A percentile compares a stretch with the other conserved stretches of the same genome.
These are phyloP conservation scores for Lithophane socia DNA, from an alignment of 2,888 invertebrate genomes.

Conservation along the genomic window DNA sequence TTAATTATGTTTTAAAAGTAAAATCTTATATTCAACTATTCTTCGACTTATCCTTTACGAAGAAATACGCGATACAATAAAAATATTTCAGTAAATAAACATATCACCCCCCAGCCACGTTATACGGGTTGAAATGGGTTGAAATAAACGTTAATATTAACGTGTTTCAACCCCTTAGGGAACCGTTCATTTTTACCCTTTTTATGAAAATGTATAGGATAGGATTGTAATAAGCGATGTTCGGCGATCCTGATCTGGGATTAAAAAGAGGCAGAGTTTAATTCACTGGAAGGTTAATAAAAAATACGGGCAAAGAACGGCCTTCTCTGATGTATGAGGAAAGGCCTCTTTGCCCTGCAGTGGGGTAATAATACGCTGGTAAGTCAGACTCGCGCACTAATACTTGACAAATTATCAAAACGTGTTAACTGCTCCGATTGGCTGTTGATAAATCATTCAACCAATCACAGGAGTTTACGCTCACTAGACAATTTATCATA, in stretches of 20 bases:
- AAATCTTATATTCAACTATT: not conserved
- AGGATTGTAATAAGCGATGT: constrained; percentile 32
- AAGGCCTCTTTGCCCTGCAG: not conserved
- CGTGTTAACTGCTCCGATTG: not conserved
- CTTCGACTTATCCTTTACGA: not conserved
- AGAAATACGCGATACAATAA: constrained; percentile 13
- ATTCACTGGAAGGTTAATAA: not conserved
- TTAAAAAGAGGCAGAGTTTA: constrained; percentile 2
- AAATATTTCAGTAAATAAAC: constrained; percentile 49
- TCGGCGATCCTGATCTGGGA: constrained; percentile 9
- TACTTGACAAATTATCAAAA: not conserved
- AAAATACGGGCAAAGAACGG: not conserved
- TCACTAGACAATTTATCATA: not conserved
- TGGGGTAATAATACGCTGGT: not conserved
- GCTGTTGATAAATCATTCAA: no score
- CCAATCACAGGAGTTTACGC: not conserved
- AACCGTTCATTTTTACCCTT: constrained; percentile 38
- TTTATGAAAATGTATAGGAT: constrained; percentile 50
- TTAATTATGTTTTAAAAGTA: not conserved
- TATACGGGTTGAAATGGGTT: constrained; percentile 32
- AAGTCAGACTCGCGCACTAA: not conserved
- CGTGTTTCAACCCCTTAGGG: constrained; percentile 41
- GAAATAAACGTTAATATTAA: constrained; percentile 53
- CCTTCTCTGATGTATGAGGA: not conserved
- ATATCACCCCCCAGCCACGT: constrained; percentile 53